These are phyloP conservation scores for Aldabrachelys gigantea DNA, from an alignment of 2,113 vertebrate species.

Conservation along the genomic window DNA sequence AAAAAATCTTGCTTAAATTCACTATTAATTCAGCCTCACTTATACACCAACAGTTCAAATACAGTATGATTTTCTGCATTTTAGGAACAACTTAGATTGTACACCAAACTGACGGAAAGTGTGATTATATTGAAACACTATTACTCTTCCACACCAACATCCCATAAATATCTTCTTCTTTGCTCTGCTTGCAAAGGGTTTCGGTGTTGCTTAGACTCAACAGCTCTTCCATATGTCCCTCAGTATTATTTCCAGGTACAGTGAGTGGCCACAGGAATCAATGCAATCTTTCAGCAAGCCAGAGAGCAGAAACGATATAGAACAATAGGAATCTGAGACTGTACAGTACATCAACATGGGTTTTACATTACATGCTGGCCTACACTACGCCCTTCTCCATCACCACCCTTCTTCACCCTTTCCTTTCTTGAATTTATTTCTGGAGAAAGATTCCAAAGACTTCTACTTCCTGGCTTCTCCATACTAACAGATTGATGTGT, in stretches of 20 bases:
- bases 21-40: background rate
- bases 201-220: background rate
- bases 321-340: background rate
- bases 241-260: background rate
- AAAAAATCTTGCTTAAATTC: background rate
- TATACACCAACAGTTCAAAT: background rate
- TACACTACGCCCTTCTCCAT: background rate
- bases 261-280: background rate
- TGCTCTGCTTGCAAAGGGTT: background rate
- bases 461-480: background rate
- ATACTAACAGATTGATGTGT: background rate
- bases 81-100: background rate
- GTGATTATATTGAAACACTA: background rate
- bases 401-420: background rate
- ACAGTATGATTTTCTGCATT: background rate
- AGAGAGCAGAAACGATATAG: background rate
- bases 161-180: background rate
- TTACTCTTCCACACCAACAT: background rate
- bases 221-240: background rate
- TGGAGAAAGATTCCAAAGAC: background rate
- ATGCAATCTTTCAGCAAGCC: background rate
- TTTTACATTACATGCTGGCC: background rate
- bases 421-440: background rate
- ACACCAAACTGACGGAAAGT: background rate
- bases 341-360: slow-evolving; percentile 23